Evolutionary conservation across 2,113 vertebrate genomes (phyloP).

Genomic region (sheep (Ovis aries)): DNA sequence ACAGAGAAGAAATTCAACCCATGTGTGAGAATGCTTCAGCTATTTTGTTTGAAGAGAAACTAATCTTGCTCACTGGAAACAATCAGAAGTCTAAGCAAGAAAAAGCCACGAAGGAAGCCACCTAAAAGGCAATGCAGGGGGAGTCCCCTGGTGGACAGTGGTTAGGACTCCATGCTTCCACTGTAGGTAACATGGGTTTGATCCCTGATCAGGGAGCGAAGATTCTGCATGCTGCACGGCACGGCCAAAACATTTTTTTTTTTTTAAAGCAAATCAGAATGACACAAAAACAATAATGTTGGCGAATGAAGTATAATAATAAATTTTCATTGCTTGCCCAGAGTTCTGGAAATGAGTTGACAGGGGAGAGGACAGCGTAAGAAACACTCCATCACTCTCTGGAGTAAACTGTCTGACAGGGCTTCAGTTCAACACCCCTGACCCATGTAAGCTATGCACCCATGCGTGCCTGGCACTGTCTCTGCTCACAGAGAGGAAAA

Average conservation of each 20-base stretch:
- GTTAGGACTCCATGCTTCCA: neutral
- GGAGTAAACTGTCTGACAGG: too few species aligned
- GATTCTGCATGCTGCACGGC: neutral
- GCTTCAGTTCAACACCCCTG: too few species aligned
- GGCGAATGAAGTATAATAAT: too few species aligned
- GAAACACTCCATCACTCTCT: too few species aligned
- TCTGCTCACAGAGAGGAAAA: neutral
- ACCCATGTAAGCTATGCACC: too few species aligned
- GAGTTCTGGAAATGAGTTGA: too few species aligned
- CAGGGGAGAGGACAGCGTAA: too few species aligned
- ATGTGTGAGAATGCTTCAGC: neutral
- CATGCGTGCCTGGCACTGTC: too few species aligned
- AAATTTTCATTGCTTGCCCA: too few species aligned
- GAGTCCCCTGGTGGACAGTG: neutral
- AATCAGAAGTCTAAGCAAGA: constrained; percentile 14
- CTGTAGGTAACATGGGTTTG: neutral
- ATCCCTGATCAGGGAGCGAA: neutral
- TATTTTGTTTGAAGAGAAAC: constrained; percentile 28
- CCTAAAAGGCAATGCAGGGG: neutral
- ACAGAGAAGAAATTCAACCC: constrained; percentile 31
- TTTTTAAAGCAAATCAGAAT: too few species aligned
- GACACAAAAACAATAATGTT: too few species aligned
- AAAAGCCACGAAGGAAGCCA: neutral
- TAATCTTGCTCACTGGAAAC: neutral
- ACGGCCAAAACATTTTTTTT: neutral